Conservation (phyloP, 2,797 vertebrate genomes). For the Lophius americanus region DNA sequence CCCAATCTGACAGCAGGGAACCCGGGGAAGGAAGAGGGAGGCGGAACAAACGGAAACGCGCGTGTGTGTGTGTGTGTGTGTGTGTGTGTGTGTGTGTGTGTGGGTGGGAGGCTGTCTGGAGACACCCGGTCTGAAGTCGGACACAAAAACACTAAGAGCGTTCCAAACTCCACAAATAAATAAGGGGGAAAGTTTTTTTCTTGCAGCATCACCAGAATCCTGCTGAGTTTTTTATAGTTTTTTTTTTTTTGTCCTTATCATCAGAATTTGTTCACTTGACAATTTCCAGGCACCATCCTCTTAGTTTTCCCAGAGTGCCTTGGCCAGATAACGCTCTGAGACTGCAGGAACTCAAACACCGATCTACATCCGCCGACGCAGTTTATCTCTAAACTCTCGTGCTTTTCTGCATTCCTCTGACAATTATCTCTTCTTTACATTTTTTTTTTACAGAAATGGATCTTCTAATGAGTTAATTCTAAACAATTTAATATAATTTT, state of each 20-base stretch:
- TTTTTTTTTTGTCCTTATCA: conserved; percentile 8
- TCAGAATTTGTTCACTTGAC: conserved; percentile 9
- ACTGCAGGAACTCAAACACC: no score
- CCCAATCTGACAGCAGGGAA: conserved; percentile 42
- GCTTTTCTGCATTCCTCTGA: not conserved
- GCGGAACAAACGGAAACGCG: conserved; percentile 38
- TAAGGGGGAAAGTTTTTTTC: conserved; percentile 33
- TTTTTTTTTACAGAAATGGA: no score
- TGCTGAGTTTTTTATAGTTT: not conserved
- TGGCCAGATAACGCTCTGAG: not conserved
- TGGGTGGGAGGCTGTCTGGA: conserved; percentile 50
- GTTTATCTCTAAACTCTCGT: not conserved
- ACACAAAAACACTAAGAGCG: conserved; percentile 59
- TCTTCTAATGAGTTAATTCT: no score
- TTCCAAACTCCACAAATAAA: conserved; percentile 47
- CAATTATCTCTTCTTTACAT: not conserved
- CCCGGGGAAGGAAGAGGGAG: conserved; percentile 45
- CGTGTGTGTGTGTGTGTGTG: conserved; percentile 37
- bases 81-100: conserved; percentile 27
- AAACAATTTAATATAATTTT: no score
- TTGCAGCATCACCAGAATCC: conserved; percentile 12
- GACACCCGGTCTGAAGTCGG: conserved; percentile 59
- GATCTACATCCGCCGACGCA: not conserved
- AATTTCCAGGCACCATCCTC: conserved; percentile 5
- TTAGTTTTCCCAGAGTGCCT: not conserved